A percentile compares a stretch with the other conserved stretches of the same genome.
phyloP scores from a whole-genome alignment of 1,140 invertebrate species.

The Drosophila gunungcola region DNA sequence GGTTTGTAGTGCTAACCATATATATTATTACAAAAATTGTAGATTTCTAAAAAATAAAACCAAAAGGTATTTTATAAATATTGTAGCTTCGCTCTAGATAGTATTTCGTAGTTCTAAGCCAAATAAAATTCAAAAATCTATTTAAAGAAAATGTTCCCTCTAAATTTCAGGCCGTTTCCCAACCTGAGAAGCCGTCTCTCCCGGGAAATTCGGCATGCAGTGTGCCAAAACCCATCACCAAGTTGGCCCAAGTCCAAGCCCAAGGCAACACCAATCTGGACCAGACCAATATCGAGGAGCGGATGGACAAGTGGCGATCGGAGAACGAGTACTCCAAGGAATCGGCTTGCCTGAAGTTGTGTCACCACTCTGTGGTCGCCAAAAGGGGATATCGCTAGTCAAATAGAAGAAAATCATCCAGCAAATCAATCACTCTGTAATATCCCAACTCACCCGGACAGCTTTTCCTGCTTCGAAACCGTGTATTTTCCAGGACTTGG shows the following conservation, averaged over 20 bases:
- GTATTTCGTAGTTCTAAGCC: no score
- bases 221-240: no score
- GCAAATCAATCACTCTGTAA: background rate
- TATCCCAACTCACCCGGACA: no score
- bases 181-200: background rate
- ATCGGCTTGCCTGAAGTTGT: slow-evolving; percentile 1
- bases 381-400: background rate
- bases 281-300: background rate
- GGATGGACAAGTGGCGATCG: background rate
- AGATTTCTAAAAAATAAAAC: no score
- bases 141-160: no score
- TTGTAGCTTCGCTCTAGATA: no score
- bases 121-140: no score
- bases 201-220: background rate
- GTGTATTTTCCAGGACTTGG: background rate
- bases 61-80: no score
- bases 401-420: background rate
- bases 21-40: no score
- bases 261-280: background rate
- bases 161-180: background rate
- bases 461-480: background rate
- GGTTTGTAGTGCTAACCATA: no score
- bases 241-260: background rate
- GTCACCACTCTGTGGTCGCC: background rate
- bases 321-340: background rate